phyloP scores from a whole-genome alignment of 2,113 vertebrate species.

The Chionodraco myersi region DNA sequence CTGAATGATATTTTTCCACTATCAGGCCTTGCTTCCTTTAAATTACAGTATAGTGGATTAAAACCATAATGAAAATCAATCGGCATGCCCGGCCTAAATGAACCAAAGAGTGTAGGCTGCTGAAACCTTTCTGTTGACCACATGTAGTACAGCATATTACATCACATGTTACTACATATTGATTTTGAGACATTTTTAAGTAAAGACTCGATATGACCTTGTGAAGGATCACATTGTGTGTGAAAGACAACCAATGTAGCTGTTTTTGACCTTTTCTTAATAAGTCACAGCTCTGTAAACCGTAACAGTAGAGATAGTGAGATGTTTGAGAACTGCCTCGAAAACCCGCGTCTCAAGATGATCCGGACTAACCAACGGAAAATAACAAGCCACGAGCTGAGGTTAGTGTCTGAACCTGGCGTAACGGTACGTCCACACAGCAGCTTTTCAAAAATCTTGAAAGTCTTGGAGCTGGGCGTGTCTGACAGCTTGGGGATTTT shows the following conservation, averaged over 20 bases:
- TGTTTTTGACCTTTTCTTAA: too few relatives aligned
- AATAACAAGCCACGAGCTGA: neutral
- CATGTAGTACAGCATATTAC: conserved; percentile 10
- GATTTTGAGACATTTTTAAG: conserved; percentile 19
- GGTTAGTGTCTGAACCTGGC: conserved; percentile 35
- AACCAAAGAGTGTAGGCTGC: conserved; percentile 3
- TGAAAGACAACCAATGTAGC: too few relatives aligned
- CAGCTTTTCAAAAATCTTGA: too few relatives aligned
- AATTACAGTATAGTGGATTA: too few relatives aligned
- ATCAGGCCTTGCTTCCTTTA: too few relatives aligned
- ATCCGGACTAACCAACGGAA: conserved; percentile 32
- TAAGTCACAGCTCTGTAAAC: neutral
- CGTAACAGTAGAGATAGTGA: neutral
- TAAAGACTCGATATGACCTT: neutral
- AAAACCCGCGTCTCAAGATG: neutral
- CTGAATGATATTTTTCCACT: too few relatives aligned
- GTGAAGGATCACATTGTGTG: neutral
- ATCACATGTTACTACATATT: too few relatives aligned
- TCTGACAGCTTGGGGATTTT: too few relatives aligned
- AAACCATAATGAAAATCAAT: neutral
- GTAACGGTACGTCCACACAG: too few relatives aligned
- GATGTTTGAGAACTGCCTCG: neutral
- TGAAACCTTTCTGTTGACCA: conserved; percentile 4
- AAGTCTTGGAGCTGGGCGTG: too few relatives aligned
- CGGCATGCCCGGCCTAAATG: neutral